Conservation (phyloP, 1,140 invertebrate genomes). For the Drosophila ercepeae region DNA sequence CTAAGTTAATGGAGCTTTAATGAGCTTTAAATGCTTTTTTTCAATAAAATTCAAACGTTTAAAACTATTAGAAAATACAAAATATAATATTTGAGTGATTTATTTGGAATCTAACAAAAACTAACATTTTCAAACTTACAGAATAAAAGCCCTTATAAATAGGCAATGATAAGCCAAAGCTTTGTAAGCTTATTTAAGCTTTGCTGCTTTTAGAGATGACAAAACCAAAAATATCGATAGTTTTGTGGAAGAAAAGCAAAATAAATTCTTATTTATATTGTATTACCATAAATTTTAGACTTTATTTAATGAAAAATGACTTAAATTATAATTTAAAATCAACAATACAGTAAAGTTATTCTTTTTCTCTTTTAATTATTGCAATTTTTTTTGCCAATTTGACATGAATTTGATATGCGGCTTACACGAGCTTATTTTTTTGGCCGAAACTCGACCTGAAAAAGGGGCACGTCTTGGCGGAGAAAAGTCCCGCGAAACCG, state of each 20-base stretch:
- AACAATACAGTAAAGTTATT: conserved; percentile 4
- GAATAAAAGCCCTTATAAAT: conserved; percentile 21
- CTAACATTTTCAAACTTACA: conserved; percentile 2
- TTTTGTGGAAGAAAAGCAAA: no score
- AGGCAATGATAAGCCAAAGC: conserved; percentile 34
- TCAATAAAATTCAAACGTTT: no score
- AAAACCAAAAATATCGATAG: conserved; percentile 8
- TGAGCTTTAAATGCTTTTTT: no score
- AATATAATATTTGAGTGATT: no score
- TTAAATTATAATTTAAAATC: no score
- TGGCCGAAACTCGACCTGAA: conserved; percentile 27
- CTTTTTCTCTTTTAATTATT: conserved; percentile 23
- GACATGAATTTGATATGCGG: conserved; percentile 69
- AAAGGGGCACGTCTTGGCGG: conserved; percentile 39
- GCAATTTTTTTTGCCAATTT: conserved; percentile 49
- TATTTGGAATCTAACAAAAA: no score
- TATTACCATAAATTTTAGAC: no score
- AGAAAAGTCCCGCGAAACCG: conserved; percentile 6
- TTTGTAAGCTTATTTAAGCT: conserved; percentile 54
- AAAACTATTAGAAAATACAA: no score
- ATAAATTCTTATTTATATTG: no score
- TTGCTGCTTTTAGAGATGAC: conserved; percentile 6
- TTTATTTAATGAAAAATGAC: no score
- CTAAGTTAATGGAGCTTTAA: no score
- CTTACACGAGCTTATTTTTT: conserved; percentile 44